Evolutionary conservation across 2,113 vertebrate genomes (phyloP).

Genomic region (Desmodus rotundus): DNA sequence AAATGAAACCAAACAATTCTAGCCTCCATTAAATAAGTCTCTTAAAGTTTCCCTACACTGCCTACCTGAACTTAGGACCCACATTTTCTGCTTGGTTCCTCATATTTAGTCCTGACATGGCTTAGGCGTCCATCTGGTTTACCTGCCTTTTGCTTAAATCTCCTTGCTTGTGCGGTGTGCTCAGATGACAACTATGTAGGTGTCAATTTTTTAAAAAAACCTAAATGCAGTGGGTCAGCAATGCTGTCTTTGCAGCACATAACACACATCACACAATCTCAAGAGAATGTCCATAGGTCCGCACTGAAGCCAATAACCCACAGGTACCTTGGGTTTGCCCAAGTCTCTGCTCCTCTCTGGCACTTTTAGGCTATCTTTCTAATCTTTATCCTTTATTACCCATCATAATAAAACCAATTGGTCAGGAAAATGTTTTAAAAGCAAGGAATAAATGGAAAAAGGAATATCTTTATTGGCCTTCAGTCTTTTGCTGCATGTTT

Average conservation of each 20-base stretch:
- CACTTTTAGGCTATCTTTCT: neutral
- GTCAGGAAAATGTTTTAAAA: neutral
- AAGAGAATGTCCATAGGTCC: neutral
- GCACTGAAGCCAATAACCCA: neutral
- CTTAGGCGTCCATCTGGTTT: neutral
- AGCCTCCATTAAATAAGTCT: neutral
- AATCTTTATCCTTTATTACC: neutral
- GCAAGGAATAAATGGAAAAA: neutral
- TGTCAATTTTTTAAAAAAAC: neutral
- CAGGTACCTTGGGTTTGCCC: neutral
- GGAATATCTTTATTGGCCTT: neutral
- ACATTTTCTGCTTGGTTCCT: neutral
- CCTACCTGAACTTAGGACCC: neutral
- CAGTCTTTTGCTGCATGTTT: neutral
- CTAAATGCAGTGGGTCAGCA: neutral
- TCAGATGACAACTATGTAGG: neutral
- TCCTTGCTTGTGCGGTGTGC: rapidly evolving
- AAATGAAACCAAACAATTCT: neutral
- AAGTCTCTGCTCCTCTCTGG: neutral
- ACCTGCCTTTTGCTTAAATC: too few relatives aligned
- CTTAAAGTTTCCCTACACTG: neutral
- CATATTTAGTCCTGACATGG: too few relatives aligned
- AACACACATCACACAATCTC: too few relatives aligned
- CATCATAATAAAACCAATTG: neutral
- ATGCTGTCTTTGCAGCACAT: neutral